Percentiles rank a stretch among this genome's conserved stretches.
Conservation (phyloP, 2,113 vertebrate genomes). For the Chrysochloris asiatica region DNA sequence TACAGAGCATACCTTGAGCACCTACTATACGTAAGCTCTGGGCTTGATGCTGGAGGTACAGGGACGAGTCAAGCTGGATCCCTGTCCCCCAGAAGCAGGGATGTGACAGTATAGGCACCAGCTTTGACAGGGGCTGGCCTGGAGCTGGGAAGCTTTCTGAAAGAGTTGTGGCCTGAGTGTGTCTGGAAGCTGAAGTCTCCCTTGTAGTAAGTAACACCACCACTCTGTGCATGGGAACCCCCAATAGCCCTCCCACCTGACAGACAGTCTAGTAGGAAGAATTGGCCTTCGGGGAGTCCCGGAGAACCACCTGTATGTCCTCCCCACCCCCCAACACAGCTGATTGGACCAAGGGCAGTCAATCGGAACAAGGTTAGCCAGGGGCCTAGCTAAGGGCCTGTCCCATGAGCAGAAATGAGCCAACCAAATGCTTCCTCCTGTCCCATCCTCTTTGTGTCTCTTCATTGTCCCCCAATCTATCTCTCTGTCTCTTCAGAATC, state of each 20-base stretch:
- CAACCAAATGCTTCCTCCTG: background rate
- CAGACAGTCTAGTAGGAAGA: background rate
- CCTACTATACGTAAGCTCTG: background rate
- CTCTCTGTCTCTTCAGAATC: background rate
- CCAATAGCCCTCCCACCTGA: too few species aligned
- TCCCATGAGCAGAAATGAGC: background rate
- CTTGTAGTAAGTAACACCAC: background rate
- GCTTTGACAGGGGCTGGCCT: background rate
- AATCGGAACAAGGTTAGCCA: background rate
- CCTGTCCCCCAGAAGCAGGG: background rate
- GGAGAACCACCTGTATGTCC: background rate
- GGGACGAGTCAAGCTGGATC: background rate
- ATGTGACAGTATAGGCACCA: too few species aligned
- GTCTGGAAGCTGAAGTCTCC: background rate
- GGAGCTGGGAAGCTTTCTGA: background rate
- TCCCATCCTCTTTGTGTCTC: rapidly evolving
- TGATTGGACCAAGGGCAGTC: background rate
- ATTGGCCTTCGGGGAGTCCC: background rate
- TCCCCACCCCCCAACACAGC: too few species aligned
- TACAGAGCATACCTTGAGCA: background rate
- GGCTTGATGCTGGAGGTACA: background rate
- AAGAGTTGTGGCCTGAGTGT: background rate
- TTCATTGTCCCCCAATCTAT: too few species aligned
- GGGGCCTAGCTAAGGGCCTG: background rate
- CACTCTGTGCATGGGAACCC: too few species aligned